phyloP scores from a whole-genome alignment of 2,888 invertebrate genomes.

The Anthrax anthrax region DNA sequence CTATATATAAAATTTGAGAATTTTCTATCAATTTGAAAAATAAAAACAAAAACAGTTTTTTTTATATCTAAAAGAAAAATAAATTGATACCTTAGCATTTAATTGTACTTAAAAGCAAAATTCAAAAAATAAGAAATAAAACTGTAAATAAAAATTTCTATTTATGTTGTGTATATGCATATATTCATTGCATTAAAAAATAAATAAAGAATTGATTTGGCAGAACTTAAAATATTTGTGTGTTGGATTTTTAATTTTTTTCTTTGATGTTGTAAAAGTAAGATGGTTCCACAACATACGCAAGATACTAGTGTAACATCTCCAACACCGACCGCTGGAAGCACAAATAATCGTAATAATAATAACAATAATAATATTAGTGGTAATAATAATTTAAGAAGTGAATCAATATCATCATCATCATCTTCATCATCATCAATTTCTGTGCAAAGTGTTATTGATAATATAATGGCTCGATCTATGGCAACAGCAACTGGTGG shows the following conservation, averaged over 20 bases:
- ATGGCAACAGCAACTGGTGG: conserved; percentile 6
- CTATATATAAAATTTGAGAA: too few relatives aligned
- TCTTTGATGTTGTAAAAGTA: conserved; percentile 1
- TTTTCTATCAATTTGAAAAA: too few relatives aligned
- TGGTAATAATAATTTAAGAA: background rate
- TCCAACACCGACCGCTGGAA: conserved; percentile 14
- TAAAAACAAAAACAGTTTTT: too few relatives aligned
- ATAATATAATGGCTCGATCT: conserved; percentile 17
- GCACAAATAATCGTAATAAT: background rate
- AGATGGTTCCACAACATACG: conserved; percentile 25
- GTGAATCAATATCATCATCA: conserved; percentile 1
- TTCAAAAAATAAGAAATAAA: background rate
- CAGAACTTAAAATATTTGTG: too few relatives aligned
- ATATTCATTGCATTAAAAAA: too few relatives aligned
- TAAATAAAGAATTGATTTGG: too few relatives aligned
- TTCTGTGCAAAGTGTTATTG: conserved; percentile 2
- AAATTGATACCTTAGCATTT: background rate
- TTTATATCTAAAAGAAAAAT: too few relatives aligned
- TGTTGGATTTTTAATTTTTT: too few relatives aligned
- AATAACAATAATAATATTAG: background rate
- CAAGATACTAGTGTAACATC: conserved; percentile 20
- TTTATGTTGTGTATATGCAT: too few relatives aligned
- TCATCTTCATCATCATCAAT: background rate
- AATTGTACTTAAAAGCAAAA: background rate
- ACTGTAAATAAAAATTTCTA: too few relatives aligned